Evolutionary conservation across 2,113 vertebrate genomes (phyloP).

Genomic region (Triplophysa siluroides): DNA sequence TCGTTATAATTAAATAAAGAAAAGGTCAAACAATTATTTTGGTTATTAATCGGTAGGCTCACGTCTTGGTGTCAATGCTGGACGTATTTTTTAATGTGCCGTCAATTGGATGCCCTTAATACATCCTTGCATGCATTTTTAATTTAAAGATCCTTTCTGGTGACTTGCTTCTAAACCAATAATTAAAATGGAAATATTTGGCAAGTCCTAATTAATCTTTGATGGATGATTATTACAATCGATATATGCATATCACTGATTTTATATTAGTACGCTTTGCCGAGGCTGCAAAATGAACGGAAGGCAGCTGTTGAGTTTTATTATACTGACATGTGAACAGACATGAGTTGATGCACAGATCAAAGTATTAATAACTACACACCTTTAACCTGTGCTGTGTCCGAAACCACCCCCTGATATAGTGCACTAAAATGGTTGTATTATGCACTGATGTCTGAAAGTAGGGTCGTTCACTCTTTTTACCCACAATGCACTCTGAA

Average conservation of each 20-base stretch:
- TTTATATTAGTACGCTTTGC: conserved; percentile 62
- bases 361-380: no score
- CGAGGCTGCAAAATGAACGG: conserved; percentile 59
- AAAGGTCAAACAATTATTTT: neutral
- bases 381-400: no score
- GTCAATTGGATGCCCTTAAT: conserved; percentile 33
- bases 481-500: no score
- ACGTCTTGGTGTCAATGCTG: neutral
- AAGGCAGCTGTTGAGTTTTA: conserved; percentile 32
- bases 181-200: conserved; percentile 78
- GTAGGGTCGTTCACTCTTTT: no score
- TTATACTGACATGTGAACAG: neutral
- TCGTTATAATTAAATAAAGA: conserved; percentile 8
- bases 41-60: conserved; percentile 30
- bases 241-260: conserved; percentile 61
- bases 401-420: no score
- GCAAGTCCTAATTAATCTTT: conserved; percentile 73
- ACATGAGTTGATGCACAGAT: neutral
- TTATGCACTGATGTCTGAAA: no score
- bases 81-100: conserved; percentile 7
- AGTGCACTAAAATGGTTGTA: no score
- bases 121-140: conserved; percentile 37
- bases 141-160: conserved; percentile 70
- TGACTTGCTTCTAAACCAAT: conserved; percentile 71
- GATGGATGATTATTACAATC: conserved; percentile 75